phyloP scores from a whole-genome alignment of 92 coral and sea anemone genomes.

The Isaurus tuberculatus region DNA sequence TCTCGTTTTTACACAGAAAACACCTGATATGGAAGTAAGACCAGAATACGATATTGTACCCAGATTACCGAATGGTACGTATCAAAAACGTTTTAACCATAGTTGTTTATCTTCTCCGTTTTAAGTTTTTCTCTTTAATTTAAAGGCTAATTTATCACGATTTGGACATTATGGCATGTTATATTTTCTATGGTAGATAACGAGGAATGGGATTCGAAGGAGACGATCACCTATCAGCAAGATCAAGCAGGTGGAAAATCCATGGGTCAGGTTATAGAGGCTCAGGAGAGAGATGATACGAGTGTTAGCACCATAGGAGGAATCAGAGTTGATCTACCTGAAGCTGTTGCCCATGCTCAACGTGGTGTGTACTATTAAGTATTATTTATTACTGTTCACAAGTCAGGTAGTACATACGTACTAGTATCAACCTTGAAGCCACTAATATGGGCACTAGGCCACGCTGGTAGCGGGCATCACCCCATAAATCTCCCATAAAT shows the following conservation, averaged over 20 bases:
- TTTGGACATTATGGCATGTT: background rate
- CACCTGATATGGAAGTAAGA: constrained; percentile 77
- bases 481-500: no score
- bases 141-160: background rate
- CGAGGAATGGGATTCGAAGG: constrained; percentile 19
- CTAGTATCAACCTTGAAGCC: no score
- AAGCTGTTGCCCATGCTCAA: constrained; percentile 42
- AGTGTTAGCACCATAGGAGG: constrained; percentile 61
- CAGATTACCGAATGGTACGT: constrained; percentile 75
- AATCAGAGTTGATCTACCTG: constrained; percentile 68
- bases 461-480: no score
- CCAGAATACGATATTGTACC: constrained; percentile 93
- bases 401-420: no score
- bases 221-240: background rate
- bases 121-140: background rate
- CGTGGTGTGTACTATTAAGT: constrained; percentile 45
- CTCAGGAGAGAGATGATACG: constrained; percentile 63
- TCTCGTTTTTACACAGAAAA: constrained; percentile 50
- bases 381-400: no score
- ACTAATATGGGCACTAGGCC: no score
- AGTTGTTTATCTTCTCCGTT: background rate
- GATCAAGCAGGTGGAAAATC: constrained; percentile 20
- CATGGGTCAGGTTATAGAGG: constrained; percentile 63
- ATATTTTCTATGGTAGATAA: constrained; percentile 1
- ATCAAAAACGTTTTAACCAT: background rate